Evolutionary conservation across 2,888 invertebrate genomes (phyloP).

Genomic region (Carcina quercana): DNA sequence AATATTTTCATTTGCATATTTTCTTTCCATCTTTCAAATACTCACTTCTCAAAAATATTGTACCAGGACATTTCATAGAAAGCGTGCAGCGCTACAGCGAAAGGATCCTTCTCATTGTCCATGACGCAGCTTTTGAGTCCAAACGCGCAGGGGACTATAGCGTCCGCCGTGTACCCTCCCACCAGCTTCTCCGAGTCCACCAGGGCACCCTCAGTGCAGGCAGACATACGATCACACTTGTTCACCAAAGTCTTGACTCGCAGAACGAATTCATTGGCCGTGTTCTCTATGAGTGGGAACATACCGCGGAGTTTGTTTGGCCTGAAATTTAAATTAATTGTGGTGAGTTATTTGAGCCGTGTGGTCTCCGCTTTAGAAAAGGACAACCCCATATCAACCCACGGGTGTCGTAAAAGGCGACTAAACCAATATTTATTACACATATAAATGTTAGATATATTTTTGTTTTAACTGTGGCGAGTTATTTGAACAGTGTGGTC

Average conservation of each 20-base stretch:
- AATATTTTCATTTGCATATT: no score
- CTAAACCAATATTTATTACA: no score
- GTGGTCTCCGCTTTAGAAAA: no score
- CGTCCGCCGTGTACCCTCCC: slow-evolving; percentile 65
- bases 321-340: no score
- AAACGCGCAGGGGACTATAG: slow-evolving; percentile 65
- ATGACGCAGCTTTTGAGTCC: slow-evolving; percentile 60
- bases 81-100: slow-evolving; percentile 59
- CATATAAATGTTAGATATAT: no score
- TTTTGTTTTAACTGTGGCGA: no score
- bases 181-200: slow-evolving; percentile 53
- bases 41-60: slow-evolving; percentile 65
- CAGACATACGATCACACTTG: background rate
- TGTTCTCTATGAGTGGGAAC: slow-evolving; percentile 58
- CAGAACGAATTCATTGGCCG: slow-evolving; percentile 49
- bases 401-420: no score
- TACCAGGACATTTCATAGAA: slow-evolving; percentile 57
- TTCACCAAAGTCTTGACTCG: slow-evolving; percentile 30
- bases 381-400: no score
- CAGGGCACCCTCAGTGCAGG: slow-evolving; percentile 17
- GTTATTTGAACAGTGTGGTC: no score
- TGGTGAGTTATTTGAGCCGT: no score
- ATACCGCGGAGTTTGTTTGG: slow-evolving; percentile 63
- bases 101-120: slow-evolving; percentile 56
- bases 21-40: no score